Conservation (phyloP, 2,888 invertebrate genomes). For the Callyntrura guangdongensis region DNA sequence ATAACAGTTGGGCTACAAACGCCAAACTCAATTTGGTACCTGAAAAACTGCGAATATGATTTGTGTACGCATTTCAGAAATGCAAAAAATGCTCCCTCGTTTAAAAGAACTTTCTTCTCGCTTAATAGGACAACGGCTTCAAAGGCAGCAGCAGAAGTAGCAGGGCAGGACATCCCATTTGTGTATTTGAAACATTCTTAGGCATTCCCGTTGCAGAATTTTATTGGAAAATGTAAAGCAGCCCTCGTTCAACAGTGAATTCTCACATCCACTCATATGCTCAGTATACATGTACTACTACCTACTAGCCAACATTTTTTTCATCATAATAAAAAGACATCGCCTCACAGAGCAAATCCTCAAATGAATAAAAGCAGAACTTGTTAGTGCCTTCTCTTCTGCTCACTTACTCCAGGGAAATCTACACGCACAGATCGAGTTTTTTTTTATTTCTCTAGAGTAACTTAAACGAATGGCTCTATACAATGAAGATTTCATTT, state of each 20-base stretch:
- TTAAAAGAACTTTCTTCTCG: neutral
- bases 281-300: no score
- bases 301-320: neutral
- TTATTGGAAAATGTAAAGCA: constrained; percentile 6
- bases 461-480: constrained; percentile 18
- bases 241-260: neutral
- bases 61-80: no score
- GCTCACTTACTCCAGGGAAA: constrained; percentile 63
- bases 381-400: neutral
- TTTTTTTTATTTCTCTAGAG: constrained; percentile 50
- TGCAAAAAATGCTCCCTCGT: no score
- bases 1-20: no score
- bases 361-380: neutral
- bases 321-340: constrained; percentile 1
- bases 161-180: neutral
- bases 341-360: neutral
- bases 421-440: constrained; percentile 46
- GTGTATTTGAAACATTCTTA: no score
- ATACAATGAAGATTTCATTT: constrained; percentile 31
- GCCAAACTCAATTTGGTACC: no score
- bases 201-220: neutral
- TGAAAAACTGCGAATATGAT: no score
- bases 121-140: neutral
- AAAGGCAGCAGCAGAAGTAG: neutral
- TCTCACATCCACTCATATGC: no score